These are phyloP conservation scores for Abrostola tripartita DNA, from an alignment of 2,888 invertebrate species.

Conservation along the genomic window DNA sequence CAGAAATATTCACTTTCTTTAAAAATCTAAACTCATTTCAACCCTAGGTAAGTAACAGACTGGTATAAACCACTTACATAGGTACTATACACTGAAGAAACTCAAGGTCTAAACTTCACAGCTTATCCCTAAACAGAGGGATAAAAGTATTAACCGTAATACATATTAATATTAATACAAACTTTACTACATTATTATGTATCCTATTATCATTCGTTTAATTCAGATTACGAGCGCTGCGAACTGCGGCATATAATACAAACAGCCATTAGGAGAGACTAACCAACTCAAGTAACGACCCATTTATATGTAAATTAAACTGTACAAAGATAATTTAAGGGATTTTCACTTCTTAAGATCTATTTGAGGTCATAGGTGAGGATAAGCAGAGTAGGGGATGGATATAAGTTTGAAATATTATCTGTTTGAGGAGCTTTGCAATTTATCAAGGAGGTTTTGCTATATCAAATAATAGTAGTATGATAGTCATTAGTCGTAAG, in stretches of 20 bases:
- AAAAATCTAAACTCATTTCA: no score
- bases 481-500: background rate
- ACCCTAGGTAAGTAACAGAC: no score
- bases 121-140: slow-evolving; percentile 5
- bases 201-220: slow-evolving; percentile 60
- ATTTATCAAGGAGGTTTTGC: slow-evolving; percentile 11
- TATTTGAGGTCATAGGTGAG: slow-evolving; percentile 46
- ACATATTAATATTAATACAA: slow-evolving; percentile 3
- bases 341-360: slow-evolving; percentile 65
- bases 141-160: slow-evolving; percentile 15
- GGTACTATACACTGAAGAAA: background rate
- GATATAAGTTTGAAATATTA: slow-evolving; percentile 39
- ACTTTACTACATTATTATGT: slow-evolving; percentile 43
- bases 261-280: slow-evolving; percentile 74
- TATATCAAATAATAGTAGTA: background rate
- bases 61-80: no score
- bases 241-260: slow-evolving; percentile 69
- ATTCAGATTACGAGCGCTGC: slow-evolving; percentile 61
- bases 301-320: slow-evolving; percentile 82
- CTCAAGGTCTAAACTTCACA: background rate
- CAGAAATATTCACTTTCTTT: no score
- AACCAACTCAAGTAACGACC: slow-evolving; percentile 74
- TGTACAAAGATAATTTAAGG: slow-evolving; percentile 73
- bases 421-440: slow-evolving; percentile 13
- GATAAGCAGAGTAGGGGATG: slow-evolving; percentile 21